Percentiles rank a stretch among this genome's conserved stretches.
These are phyloP conservation scores for Tribolium madens DNA, from an alignment of 1,140 invertebrate genomes.

Conservation along the genomic window DNA sequence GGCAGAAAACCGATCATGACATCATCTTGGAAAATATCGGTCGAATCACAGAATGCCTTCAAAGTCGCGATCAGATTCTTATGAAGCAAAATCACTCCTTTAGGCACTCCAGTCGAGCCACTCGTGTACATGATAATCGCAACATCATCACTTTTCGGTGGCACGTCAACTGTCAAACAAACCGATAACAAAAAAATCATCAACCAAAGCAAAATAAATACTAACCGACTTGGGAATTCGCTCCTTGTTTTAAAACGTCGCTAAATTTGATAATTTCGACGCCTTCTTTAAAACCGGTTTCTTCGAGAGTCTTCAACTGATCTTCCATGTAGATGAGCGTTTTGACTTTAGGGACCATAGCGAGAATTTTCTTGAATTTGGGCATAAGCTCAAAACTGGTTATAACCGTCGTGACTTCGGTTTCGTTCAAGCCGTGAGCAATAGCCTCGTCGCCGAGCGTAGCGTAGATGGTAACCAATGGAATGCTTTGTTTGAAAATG, in stretches of 20 bases:
- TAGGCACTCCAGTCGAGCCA: slow-evolving; percentile 92
- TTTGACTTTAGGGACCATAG: slow-evolving; percentile 76
- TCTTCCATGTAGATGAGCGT: slow-evolving; percentile 92
- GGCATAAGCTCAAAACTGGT: slow-evolving; percentile 90
- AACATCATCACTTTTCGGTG: slow-evolving; percentile 79
- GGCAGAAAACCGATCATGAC: slow-evolving; percentile 96
- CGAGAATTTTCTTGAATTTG: slow-evolving; percentile 86
- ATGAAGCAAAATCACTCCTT: slow-evolving; percentile 89
- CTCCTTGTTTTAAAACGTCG: slow-evolving; percentile 68
- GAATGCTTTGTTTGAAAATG: slow-evolving; percentile 92
- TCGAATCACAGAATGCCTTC: slow-evolving; percentile 87
- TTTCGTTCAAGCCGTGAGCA: slow-evolving; percentile 95
- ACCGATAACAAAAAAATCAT: background rate
- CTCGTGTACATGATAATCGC: slow-evolving; percentile 98
- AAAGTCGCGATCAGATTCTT: slow-evolving; percentile 91
- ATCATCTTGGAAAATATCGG: slow-evolving; percentile 80
- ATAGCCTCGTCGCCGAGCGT: slow-evolving; percentile 97
- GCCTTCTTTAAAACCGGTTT: slow-evolving; percentile 75
- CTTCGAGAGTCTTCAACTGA: slow-evolving; percentile 79
- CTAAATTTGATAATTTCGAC: slow-evolving; percentile 77
- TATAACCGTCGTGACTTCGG: slow-evolving; percentile 91
- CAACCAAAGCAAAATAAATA: background rate
- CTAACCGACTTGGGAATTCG: slow-evolving; percentile 62
- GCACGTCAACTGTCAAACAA: slow-evolving; percentile 66
- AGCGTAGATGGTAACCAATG: slow-evolving; percentile 96